Percentiles rank a stretch among this genome's conserved stretches.
Conservation (phyloP, 2,113 vertebrate species). For the Ochotona princeps region DNA sequence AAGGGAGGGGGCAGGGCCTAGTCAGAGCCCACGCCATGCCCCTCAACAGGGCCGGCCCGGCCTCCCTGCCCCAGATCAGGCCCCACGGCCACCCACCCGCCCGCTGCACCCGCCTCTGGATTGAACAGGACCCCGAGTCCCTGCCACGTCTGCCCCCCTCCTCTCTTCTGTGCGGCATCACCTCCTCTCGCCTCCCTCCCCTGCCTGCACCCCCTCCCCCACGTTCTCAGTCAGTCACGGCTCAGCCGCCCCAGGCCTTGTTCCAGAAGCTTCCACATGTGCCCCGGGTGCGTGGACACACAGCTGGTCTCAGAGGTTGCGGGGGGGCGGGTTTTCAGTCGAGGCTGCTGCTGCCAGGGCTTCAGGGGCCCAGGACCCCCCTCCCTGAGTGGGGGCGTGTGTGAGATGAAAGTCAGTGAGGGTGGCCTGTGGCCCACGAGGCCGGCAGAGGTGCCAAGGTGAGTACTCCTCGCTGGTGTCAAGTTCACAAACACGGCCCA, state of each 20-base stretch:
- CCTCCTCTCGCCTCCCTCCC: constrained; percentile 15
- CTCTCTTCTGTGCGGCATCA: neutral
- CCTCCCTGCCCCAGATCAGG: neutral
- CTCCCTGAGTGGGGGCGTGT: rapidly evolving
- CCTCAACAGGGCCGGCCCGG: neutral
- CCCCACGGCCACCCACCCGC: neutral
- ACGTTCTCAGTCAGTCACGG: neutral
- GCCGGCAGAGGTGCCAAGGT: constrained; percentile 90
- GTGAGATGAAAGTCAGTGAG: constrained; percentile 87
- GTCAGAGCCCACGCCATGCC: no score
- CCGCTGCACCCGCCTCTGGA: neutral
- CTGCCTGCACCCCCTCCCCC: constrained; percentile 46
- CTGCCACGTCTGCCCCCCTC: neutral
- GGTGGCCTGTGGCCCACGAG: constrained; percentile 89
- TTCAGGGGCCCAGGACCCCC: neutral
- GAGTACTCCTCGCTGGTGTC: constrained; percentile 91
- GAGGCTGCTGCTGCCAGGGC: neutral
- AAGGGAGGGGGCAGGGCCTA: neutral
- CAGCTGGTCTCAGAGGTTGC: no score
- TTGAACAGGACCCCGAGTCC: no score
- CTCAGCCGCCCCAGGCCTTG: constrained; percentile 40
- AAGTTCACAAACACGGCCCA: constrained; percentile 90
- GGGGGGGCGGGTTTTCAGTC: neutral
- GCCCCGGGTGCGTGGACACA: neutral
- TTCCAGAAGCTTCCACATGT: constrained; percentile 79